These are phyloP conservation scores for Candidula unifasciata DNA, from an alignment of 2,888 invertebrate genomes.

Conservation along the genomic window DNA sequence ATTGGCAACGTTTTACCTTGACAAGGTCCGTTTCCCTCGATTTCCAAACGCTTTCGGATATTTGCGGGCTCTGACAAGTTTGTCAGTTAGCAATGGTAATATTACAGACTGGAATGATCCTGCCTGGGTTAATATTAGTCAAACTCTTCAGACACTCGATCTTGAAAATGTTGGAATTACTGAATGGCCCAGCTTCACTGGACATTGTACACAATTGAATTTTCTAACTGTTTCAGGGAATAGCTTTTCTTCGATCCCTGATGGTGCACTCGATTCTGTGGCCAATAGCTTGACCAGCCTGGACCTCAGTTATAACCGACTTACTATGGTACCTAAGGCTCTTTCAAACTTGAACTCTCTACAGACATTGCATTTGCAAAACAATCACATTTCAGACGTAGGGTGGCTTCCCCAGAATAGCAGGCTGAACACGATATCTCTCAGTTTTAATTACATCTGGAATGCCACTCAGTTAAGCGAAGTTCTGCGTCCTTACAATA, in stretches of 20 bases:
- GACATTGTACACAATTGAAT: not conserved
- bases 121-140: not conserved
- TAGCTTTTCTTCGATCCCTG: not conserved
- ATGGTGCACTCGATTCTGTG: not conserved
- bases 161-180: not conserved
- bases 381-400: not conserved
- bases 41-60: slow-evolving; percentile 3
- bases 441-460: not conserved
- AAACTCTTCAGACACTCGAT: not conserved
- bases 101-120: not conserved
- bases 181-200: not conserved
- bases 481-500: not conserved
- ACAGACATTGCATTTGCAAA: not conserved
- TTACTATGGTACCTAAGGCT: not conserved
- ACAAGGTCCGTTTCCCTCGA: not conserved
- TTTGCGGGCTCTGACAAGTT: not conserved
- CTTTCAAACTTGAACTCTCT: not conserved
- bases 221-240: not conserved
- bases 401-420: not conserved
- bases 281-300: not conserved
- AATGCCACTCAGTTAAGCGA: not conserved
- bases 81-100: not conserved
- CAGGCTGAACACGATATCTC: not conserved
- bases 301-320: not conserved
- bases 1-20: not conserved